A percentile compares a stretch with the other conserved stretches of the same genome.
Evolutionary conservation across 2,888 invertebrate species (phyloP).

Genomic region (Drosophila flavopinicola): DNA sequence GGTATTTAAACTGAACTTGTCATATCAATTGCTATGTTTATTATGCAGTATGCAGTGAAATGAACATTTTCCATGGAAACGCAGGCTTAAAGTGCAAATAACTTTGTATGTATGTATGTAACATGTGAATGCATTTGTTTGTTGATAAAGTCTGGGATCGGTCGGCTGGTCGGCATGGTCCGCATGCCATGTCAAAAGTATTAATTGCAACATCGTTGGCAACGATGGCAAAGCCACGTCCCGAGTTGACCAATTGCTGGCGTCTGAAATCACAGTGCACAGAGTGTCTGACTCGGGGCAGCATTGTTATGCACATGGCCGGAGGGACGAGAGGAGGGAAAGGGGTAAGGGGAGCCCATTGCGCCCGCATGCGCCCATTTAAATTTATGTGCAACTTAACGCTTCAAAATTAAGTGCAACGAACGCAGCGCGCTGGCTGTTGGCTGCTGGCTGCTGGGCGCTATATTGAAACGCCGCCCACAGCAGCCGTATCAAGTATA

Average conservation of each 20-base stretch:
- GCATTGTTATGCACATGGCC: conserved; percentile 42
- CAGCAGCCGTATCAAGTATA: conserved; percentile 74
- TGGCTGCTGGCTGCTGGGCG: conserved; percentile 12
- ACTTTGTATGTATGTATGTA: too few species aligned
- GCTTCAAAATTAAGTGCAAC: conserved; percentile 80
- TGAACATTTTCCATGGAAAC: neutral
- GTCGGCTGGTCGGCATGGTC: neutral
- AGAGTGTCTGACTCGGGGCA: conserved; percentile 8
- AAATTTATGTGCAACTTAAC: conserved; percentile 81
- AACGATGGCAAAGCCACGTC: conserved; percentile 19
- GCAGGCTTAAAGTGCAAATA: neutral
- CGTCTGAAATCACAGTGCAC: conserved; percentile 36
- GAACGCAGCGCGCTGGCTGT: conserved; percentile 60
- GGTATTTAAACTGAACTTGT: too few species aligned
- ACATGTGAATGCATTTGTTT: conserved; percentile 7
- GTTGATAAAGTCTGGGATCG: neutral
- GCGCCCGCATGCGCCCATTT: conserved; percentile 57
- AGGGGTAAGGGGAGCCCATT: conserved; percentile 1
- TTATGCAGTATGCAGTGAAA: neutral
- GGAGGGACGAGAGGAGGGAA: conserved; percentile 1
- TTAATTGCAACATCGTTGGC: conserved; percentile 59
- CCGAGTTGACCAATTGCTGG: conserved; percentile 29
- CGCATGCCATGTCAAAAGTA: conserved; percentile 38
- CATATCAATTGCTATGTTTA: neutral
- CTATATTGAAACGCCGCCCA: conserved; percentile 41